A percentile compares a stretch with the other conserved stretches of the same genome.
These are phyloP conservation scores for Cecropterus lyciades DNA, from an alignment of 1,140 invertebrate species.

Conservation along the genomic window DNA sequence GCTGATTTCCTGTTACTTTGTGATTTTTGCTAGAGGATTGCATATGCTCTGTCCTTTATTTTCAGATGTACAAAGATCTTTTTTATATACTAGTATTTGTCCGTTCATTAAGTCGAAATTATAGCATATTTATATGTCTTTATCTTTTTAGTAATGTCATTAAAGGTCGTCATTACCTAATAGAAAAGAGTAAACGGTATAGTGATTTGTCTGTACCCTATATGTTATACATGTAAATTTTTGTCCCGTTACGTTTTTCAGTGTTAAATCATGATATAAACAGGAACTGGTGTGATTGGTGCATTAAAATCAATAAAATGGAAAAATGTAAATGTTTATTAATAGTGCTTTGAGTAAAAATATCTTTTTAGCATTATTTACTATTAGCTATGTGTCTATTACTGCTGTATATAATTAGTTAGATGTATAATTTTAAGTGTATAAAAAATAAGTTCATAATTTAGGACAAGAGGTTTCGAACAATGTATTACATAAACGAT, in stretches of 20 bases:
- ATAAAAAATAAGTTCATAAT: background rate
- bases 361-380: constrained; percentile 7
- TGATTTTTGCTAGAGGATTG: too few species aligned
- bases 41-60: too few species aligned
- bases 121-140: too few species aligned
- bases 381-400: constrained; percentile 3
- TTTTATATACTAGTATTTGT: too few species aligned
- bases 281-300: background rate
- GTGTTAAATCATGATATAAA: background rate
- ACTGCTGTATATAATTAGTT: constrained; percentile 19
- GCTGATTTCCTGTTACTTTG: too few species aligned
- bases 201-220: too few species aligned
- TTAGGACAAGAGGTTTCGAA: constrained; percentile 18
- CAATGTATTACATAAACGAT: constrained; percentile 14
- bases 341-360: background rate
- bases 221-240: too few species aligned
- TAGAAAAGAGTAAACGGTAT: too few species aligned
- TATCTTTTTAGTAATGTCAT: too few species aligned
- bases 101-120: too few species aligned
- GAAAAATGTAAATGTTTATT: background rate
- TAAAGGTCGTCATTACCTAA: too few species aligned
- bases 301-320: background rate
- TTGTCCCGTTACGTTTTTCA: background rate
- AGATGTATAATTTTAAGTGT: constrained; percentile 25
- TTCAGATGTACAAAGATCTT: too few species aligned